Evolutionary conservation across 37 sponge, comb jelly and placozoan species (phyloP).

Genomic region (Eunapius fragilis): DNA sequence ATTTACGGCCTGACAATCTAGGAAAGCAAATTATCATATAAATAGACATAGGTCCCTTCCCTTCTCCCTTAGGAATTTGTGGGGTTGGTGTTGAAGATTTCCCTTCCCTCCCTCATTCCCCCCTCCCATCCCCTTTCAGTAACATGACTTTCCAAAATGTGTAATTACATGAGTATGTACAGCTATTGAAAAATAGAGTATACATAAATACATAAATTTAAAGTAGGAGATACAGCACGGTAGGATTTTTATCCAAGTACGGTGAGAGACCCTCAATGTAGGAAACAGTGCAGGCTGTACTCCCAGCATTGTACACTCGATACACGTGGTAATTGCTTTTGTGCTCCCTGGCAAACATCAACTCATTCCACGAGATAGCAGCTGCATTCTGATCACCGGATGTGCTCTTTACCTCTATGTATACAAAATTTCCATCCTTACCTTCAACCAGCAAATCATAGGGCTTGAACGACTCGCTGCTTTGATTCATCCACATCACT

Average conservation of each 20-base stretch:
- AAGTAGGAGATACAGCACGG: neutral
- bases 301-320: conserved; percentile 55
- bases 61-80: too few species aligned
- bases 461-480: conserved; percentile 19
- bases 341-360: conserved; percentile 33
- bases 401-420: conserved; percentile 63
- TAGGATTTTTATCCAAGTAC: conserved; percentile 8
- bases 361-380: conserved; percentile 38
- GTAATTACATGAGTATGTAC: too few species aligned
- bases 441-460: conserved; percentile 44
- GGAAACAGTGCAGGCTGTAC: neutral
- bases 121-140: too few species aligned
- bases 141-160: too few species aligned
- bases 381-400: conserved; percentile 12
- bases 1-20: too few species aligned
- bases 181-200: neutral
- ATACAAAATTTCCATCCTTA: neutral
- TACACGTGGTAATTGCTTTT: conserved; percentile 17
- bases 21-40: too few species aligned
- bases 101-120: too few species aligned
- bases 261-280: conserved; percentile 1
- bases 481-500: conserved; percentile 50
- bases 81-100: too few species aligned
- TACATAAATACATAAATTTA: neutral
- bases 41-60: too few species aligned